phyloP scores from a whole-genome alignment of 2,797 vertebrate genomes.

The Cryptoprocta ferox region DNA sequence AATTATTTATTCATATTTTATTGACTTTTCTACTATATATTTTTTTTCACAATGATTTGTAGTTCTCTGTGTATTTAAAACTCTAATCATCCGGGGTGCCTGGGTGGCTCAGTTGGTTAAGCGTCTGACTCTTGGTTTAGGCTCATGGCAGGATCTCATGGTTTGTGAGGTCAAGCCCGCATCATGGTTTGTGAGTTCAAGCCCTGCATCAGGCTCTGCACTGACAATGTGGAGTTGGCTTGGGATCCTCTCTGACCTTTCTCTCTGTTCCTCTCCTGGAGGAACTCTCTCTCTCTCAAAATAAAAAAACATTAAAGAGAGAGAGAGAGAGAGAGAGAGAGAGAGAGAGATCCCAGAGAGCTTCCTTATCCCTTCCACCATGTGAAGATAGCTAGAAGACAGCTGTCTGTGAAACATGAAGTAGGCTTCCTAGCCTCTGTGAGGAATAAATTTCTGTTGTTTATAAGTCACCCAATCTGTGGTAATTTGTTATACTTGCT shows the following conservation, averaged over 20 bases:
- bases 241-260: too few species aligned
- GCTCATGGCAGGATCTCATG: too few species aligned
- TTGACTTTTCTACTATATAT: neutral
- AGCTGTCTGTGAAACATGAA: neutral
- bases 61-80: neutral
- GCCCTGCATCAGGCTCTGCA: too few species aligned
- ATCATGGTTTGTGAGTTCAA: too few species aligned
- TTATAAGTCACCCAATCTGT: neutral
- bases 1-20: neutral
- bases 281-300: too few species aligned
- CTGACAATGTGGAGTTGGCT: too few species aligned
- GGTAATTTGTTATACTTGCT: neutral
- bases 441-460: neutral
- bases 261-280: too few species aligned
- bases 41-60: neutral
- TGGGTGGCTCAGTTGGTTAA: too few species aligned
- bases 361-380: neutral
- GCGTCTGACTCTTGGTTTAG: too few species aligned
- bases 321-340: neutral
- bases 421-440: neutral
- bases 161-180: too few species aligned
- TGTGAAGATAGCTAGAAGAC: neutral
- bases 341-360: neutral
- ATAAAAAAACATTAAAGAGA: too few species aligned
- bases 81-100: too few species aligned